These are phyloP conservation scores for Apostichopus leukothele DNA, from an alignment of 53 echinoderm and acorn worm species.

Conservation along the genomic window DNA sequence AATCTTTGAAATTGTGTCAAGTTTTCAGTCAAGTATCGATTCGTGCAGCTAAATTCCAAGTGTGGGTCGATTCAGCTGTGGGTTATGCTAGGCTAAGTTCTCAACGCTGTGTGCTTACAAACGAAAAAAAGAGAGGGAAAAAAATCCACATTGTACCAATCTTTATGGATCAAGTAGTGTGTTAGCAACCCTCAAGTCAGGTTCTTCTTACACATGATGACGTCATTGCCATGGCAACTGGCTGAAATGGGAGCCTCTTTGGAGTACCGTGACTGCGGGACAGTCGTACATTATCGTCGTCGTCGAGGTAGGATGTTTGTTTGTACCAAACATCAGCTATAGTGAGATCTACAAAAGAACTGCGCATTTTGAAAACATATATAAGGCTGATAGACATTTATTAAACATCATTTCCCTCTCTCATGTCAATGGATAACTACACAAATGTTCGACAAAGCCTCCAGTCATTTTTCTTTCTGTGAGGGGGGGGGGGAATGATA, in stretches of 20 bases:
- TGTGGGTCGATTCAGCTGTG: slow-evolving; percentile 15
- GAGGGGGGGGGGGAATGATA: neutral
- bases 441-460: neutral
- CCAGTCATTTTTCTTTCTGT: neutral
- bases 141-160: neutral
- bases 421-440: too few species aligned
- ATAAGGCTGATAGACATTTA: too few species aligned
- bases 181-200: slow-evolving; percentile 36
- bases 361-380: too few species aligned
- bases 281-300: neutral
- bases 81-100: slow-evolving; percentile 8
- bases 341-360: neutral
- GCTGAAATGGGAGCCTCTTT: slow-evolving; percentile 18
- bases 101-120: neutral
- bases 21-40: slow-evolving; percentile 21
- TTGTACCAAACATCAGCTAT: slow-evolving; percentile 6
- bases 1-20: slow-evolving; percentile 22
- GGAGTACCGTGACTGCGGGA: slow-evolving; percentile 16
- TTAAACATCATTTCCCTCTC: too few species aligned
- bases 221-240: slow-evolving; percentile 42
- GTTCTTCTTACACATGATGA: slow-evolving; percentile 40
- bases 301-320: neutral
- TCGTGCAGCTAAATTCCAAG: slow-evolving; percentile 12
- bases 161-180: slow-evolving; percentile 30
- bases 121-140: neutral